phyloP scores from a whole-genome alignment of 2,888 invertebrate species.

The Cetonia aurata region DNA sequence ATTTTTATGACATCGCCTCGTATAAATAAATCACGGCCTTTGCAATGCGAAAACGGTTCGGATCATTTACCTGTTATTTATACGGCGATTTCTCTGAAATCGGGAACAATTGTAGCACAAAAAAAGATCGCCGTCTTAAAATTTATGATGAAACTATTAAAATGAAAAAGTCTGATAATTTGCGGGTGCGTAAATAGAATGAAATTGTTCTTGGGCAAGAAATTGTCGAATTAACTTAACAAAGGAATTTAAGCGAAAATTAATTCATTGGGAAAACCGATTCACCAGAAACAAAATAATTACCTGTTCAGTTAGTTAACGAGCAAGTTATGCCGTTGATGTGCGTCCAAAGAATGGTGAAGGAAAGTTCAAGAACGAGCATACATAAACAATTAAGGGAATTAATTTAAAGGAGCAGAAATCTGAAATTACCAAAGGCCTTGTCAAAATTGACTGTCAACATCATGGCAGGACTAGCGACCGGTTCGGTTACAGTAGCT shows the following conservation, averaged over 20 bases:
- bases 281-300: too few relatives aligned
- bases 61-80: conserved; percentile 39
- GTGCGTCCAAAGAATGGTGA: too few relatives aligned
- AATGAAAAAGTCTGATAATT: conserved; percentile 5
- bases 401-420: too few relatives aligned
- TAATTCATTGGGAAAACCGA: neutral
- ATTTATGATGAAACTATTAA: conserved; percentile 25
- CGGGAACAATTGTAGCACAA: conserved; percentile 27
- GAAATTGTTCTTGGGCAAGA: neutral
- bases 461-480: too few relatives aligned
- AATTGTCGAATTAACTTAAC: too few relatives aligned
- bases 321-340: too few relatives aligned
- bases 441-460: too few relatives aligned
- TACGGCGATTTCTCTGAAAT: conserved; percentile 34
- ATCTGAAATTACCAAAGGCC: too few relatives aligned
- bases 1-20: conserved; percentile 52
- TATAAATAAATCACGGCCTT: conserved; percentile 52
- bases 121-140: conserved; percentile 14
- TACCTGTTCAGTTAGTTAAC: too few relatives aligned
- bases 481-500: too few relatives aligned
- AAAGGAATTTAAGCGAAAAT: neutral
- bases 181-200: conserved; percentile 1
- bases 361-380: too few relatives aligned
- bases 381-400: too few relatives aligned
- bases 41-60: conserved; percentile 48